Evolutionary conservation across 2,797 vertebrate genomes (phyloP).

Genomic region (Hybognathus amarus): DNA sequence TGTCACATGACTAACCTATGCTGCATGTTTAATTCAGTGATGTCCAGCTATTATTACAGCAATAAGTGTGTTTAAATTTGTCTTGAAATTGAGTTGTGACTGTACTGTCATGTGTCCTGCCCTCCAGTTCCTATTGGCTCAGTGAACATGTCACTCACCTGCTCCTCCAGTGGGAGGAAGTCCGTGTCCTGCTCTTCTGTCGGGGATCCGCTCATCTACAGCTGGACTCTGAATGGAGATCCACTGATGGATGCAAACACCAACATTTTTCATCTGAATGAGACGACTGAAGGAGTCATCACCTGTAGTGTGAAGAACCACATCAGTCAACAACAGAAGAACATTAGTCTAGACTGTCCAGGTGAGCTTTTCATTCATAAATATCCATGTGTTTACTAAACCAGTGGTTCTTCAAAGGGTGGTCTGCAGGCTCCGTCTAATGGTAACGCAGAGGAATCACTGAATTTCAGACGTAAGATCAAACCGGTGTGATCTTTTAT

Average conservation of each 20-base stretch:
- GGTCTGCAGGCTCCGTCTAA: no score
- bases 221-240: slow-evolving; percentile 13
- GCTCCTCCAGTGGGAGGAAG: not conserved
- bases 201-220: not conserved
- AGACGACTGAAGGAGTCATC: not conserved
- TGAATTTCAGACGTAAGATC: no score
- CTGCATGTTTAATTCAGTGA: not conserved
- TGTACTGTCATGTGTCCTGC: not conserved
- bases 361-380: slow-evolving; percentile 5
- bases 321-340: not conserved
- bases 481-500: no score
- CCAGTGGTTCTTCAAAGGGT: no score
- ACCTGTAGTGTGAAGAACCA: slow-evolving; percentile 31
- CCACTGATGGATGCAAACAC: not conserved
- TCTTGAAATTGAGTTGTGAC: not conserved
- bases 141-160: slow-evolving; percentile 22
- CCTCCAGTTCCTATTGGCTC: slow-evolving; percentile 25
- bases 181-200: slow-evolving; percentile 24
- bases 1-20: not conserved
- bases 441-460: no score
- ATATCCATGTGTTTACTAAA: no score
- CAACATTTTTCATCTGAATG: not conserved
- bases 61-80: not conserved
- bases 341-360: not conserved
- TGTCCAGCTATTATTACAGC: not conserved